phyloP scores from a whole-genome alignment of 2,113 vertebrate species.

The Pungitius pungitius region DNA sequence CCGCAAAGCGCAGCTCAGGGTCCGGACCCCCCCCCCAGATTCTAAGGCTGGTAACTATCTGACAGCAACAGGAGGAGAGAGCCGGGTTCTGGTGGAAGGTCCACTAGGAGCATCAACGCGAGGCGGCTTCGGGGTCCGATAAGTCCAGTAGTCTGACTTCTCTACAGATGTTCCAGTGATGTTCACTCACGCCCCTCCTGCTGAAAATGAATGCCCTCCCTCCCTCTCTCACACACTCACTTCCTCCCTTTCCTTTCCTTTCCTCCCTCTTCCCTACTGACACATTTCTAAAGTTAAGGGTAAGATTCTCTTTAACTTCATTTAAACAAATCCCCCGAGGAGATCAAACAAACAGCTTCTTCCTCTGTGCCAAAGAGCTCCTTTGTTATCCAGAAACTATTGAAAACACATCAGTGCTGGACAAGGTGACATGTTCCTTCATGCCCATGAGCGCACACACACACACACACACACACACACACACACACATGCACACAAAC shows the following conservation, averaged over 20 bases:
- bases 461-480: too few species aligned
- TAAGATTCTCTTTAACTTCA: not conserved
- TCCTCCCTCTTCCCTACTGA: not conserved
- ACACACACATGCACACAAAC: too few species aligned
- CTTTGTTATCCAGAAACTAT: not conserved
- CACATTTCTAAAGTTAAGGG: too few species aligned
- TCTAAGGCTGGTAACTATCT: not conserved
- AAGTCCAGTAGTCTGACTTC: not conserved
- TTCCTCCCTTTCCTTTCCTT: conserved; percentile 36
- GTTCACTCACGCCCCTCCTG: not conserved
- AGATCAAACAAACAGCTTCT: not conserved
- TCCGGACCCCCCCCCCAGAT: not conserved
- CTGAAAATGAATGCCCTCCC: conserved; percentile 1
- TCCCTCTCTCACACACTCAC: conserved; percentile 8
- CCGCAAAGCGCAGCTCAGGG: not conserved
- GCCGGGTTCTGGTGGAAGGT: not conserved
- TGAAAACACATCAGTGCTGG: not conserved
- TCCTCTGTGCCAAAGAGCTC: conserved; percentile 16
- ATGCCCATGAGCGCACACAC: not conserved
- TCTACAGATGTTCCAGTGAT: not conserved
- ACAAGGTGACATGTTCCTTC: not conserved
- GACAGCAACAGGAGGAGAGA: not conserved
- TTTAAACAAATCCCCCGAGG: conserved; percentile 6
- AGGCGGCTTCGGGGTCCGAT: too few species aligned
- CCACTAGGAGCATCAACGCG: not conserved